Conservation (phyloP, 2,113 vertebrate species). For the Seriola rivoliana region DNA sequence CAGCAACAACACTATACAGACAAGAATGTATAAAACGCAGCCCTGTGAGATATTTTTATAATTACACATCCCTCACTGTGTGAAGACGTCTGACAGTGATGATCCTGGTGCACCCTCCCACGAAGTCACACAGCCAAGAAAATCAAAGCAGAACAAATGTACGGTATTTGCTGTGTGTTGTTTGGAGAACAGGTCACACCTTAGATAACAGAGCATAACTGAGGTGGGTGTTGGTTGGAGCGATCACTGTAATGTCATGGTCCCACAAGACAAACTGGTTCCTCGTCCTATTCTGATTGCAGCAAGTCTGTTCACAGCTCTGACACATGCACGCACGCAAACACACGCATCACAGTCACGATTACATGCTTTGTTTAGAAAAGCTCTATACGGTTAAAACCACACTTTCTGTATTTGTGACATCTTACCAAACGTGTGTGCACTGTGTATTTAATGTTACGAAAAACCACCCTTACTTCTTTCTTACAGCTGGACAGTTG, state of each 20-base stretch:
- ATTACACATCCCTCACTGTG: not conserved
- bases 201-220: conserved; percentile 44
- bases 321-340: not conserved
- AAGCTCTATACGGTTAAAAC: not conserved
- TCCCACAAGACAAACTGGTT: conserved; percentile 69
- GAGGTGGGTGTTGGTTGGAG: conserved; percentile 53
- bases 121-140: conserved; percentile 25
- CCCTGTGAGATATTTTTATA: not conserved
- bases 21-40: not conserved
- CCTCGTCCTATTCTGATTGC: not conserved
- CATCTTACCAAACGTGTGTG: not conserved
- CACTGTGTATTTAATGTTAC: not conserved
- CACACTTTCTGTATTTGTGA: not conserved
- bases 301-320: conserved; percentile 6
- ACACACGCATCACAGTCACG: not conserved
- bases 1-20: not conserved
- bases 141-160: conserved; percentile 63
- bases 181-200: conserved; percentile 55
- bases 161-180: conserved; percentile 26
- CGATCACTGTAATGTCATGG: conserved; percentile 10
- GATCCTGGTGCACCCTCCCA: conserved; percentile 6
- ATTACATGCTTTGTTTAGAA: not conserved
- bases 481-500: not conserved
- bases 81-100: conserved; percentile 9
- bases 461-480: not conserved